Conservation (phyloP, 2,113 vertebrate species). For the Aptenodytes forsteri region DNA sequence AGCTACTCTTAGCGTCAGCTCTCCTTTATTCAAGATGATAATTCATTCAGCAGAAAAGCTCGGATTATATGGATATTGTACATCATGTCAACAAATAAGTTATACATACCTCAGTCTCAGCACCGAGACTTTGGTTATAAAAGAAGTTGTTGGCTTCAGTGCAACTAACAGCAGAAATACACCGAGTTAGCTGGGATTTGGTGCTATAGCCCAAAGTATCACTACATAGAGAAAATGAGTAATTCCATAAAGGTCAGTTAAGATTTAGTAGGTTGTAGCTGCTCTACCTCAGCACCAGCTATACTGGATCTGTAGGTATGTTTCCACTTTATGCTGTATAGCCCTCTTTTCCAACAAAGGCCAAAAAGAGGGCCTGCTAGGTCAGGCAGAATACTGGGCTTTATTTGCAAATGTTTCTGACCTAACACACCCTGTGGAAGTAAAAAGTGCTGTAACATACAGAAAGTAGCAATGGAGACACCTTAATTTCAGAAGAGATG, state of each 20-base stretch:
- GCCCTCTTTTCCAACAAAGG: not conserved
- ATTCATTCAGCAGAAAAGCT: not conserved
- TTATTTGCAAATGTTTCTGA: not conserved
- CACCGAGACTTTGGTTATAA: not conserved
- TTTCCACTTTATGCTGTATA: not conserved
- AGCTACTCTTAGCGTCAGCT: not conserved
- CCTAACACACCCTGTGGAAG: rapidly evolving
- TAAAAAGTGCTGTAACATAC: not conserved
- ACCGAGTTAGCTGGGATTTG: not conserved
- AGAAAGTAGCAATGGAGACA: not conserved
- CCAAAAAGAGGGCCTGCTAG: not conserved
- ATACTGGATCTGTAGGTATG: not conserved
- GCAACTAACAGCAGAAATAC: not conserved
- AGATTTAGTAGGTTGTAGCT: not conserved
- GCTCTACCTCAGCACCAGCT: not conserved
- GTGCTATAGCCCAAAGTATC: not conserved
- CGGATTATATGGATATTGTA: not conserved
- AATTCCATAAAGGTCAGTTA: not conserved
- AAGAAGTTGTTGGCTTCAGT: not conserved
- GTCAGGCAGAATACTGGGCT: not conserved
- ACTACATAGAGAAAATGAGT: not conserved
- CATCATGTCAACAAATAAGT: not conserved
- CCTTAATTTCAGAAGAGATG: not conserved
- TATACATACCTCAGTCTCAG: not conserved
- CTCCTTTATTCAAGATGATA: not conserved